phyloP scores from a whole-genome alignment of 2,113 vertebrate species.

The Glareola pratincola region DNA sequence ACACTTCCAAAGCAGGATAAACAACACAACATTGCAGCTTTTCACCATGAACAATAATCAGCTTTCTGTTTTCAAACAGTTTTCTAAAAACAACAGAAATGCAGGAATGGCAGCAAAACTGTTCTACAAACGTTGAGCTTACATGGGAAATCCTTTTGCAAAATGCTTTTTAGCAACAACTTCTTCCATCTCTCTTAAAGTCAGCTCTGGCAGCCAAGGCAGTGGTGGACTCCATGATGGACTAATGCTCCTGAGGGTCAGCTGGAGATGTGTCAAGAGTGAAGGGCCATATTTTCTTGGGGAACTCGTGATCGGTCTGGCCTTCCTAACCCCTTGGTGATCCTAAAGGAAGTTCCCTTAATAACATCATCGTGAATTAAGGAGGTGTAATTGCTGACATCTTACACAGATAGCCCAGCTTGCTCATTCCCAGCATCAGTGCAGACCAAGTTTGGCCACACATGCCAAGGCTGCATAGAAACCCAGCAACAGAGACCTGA shows the following conservation, averaged over 20 bases:
- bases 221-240: not conserved
- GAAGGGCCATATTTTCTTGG: not conserved
- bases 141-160: not conserved
- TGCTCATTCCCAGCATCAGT: not conserved
- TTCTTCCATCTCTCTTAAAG: not conserved
- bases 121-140: not conserved
- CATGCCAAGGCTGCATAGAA: not conserved
- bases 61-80: constrained; percentile 20
- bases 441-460: not conserved
- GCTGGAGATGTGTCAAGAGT: not conserved
- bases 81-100: not conserved
- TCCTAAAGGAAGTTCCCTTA: not conserved
- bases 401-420: not conserved
- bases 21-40: constrained; percentile 7
- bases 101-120: not conserved
- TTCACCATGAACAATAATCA: not conserved
- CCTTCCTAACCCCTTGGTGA: not conserved
- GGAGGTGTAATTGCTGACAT: not conserved
- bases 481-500: not conserved
- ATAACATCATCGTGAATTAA: not conserved
- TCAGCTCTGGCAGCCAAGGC: not conserved
- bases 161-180: not conserved
- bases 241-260: not conserved
- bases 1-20: constrained; percentile 23
- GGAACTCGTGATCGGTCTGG: not conserved